These are phyloP conservation scores for Meloe dianella DNA, from an alignment of 2,888 invertebrate species.

Conservation along the genomic window DNA sequence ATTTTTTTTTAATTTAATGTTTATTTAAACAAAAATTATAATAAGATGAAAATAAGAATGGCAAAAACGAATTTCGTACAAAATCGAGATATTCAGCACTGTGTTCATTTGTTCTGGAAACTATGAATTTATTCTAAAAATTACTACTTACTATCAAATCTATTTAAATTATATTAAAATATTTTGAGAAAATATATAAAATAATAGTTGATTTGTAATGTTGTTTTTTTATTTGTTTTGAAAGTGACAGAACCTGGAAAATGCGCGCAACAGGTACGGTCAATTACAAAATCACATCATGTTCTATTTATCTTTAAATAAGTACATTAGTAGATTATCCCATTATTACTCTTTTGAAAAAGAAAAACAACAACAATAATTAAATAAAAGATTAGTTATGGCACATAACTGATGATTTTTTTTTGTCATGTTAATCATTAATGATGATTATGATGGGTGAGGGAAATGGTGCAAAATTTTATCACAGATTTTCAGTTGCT, in stretches of 20 bases:
- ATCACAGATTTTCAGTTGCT: slow-evolving; percentile 24
- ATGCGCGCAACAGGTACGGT: background rate
- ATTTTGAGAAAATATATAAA: slow-evolving; percentile 24
- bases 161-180: slow-evolving; percentile 24
- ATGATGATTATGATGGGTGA: background rate
- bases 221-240: background rate
- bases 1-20: background rate
- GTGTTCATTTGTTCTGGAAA: background rate
- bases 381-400: slow-evolving; percentile 18
- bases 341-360: slow-evolving; percentile 2
- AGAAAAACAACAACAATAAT: too few species aligned
- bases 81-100: slow-evolving; percentile 28
- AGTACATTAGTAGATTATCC: slow-evolving; percentile 21
- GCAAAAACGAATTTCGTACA: slow-evolving; percentile 16
- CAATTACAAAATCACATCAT: slow-evolving; percentile 1
- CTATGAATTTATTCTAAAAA: slow-evolving; percentile 22
- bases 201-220: slow-evolving; percentile 10
- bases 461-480: slow-evolving; percentile 12
- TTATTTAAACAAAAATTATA: slow-evolving; percentile 10
- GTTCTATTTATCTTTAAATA: background rate
- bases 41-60: slow-evolving; percentile 8
- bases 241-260: background rate
- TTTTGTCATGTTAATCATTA: slow-evolving; percentile 24
- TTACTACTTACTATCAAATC: slow-evolving; percentile 19
- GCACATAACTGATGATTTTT: slow-evolving; percentile 18